Evolutionary conservation across 2,113 vertebrate genomes (phyloP).

Genomic region (Azemiops feae): DNA sequence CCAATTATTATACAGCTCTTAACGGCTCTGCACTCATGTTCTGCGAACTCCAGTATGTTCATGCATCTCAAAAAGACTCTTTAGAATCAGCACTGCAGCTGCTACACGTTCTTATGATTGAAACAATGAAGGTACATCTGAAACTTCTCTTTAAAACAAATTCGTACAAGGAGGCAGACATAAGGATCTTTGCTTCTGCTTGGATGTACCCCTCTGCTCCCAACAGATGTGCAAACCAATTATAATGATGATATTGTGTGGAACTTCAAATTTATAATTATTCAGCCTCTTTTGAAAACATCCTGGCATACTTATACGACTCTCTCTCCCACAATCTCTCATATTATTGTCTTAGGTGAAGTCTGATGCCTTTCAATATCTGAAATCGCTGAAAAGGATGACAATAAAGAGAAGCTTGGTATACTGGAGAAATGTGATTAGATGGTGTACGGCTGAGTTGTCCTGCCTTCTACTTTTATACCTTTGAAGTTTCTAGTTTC

Average conservation of each 20-base stretch:
- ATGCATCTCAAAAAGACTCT: constrained; percentile 36
- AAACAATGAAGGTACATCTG: constrained; percentile 38
- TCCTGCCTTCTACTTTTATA: not conserved
- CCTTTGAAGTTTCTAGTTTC: not conserved
- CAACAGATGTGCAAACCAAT: constrained; percentile 13
- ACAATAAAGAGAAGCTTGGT: not conserved
- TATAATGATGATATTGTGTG: not conserved
- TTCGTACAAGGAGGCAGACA: constrained; percentile 15
- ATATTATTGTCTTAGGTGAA: not conserved
- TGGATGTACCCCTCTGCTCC: not conserved
- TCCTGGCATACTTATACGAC: not conserved
- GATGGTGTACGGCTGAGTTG: not conserved
- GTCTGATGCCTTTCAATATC: not conserved
- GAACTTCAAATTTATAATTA: constrained; percentile 1
- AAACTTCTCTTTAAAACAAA: constrained; percentile 27
- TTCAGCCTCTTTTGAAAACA: not conserved
- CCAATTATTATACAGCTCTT: constrained; percentile 38
- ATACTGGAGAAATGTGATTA: not conserved
- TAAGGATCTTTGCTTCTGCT: not conserved
- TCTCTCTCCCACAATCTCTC: not conserved
- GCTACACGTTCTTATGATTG: not conserved
- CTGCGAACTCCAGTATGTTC: not conserved
- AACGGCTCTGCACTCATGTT: constrained; percentile 28
- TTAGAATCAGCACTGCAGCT: constrained; percentile 36
- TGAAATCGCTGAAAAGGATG: not conserved